Conservation (phyloP, 2,888 invertebrate species). For the Scaptodrosophila latifasciaeformis region DNA sequence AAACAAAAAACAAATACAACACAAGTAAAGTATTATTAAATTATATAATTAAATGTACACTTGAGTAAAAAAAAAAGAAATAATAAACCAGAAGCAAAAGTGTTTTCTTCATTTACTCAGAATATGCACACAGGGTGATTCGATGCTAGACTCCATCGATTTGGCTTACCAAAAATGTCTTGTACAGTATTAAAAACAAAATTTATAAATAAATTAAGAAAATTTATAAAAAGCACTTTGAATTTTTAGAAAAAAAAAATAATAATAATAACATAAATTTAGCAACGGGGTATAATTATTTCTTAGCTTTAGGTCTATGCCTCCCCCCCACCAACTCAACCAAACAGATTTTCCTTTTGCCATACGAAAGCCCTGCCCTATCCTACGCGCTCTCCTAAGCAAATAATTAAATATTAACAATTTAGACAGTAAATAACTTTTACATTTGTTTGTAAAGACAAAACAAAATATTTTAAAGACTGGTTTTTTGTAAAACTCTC, state of each 20-base stretch:
- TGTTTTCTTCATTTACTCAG: not conserved
- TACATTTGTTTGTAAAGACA: constrained; percentile 32
- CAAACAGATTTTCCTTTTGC: not conserved
- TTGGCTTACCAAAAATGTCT: not conserved
- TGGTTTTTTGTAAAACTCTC: constrained; percentile 72
- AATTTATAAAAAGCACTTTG: not conserved
- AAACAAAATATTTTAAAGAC: constrained; percentile 69
- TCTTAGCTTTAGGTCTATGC: constrained; percentile 9
- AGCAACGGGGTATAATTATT: not conserved
- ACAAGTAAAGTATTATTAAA: constrained; percentile 60
- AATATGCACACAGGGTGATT: not conserved
- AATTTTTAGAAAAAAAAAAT: not conserved
- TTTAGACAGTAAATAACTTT: constrained; percentile 27
- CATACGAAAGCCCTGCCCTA: too few relatives aligned
- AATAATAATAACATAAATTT: not conserved
- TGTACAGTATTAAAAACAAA: not conserved
- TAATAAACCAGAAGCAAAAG: constrained; percentile 5
- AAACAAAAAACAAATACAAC: constrained; percentile 25
- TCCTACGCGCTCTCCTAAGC: not conserved
- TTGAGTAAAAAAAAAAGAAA: too few relatives aligned
- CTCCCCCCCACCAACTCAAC: constrained; percentile 14
- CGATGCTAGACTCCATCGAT: not conserved
- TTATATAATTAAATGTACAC: constrained; percentile 44
- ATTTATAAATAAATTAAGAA: too few relatives aligned
- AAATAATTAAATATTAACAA: not conserved